Percentiles rank a stretch among this genome's conserved stretches.
phyloP scores from a whole-genome alignment of 2,113 vertebrate species.

The Phodopus roborovskii region DNA sequence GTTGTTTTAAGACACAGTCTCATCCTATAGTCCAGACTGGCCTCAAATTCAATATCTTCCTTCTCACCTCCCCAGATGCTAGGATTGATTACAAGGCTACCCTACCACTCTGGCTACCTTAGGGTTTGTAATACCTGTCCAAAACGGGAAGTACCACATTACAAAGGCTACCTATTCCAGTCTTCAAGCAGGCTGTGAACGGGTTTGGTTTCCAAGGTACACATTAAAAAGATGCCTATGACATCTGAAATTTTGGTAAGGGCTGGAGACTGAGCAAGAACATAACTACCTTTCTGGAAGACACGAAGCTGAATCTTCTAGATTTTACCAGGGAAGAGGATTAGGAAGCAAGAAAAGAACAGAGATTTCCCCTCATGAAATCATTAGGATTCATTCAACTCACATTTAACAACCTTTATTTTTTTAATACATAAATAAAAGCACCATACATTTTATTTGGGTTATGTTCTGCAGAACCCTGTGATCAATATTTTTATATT shows the following conservation, averaged over 20 bases:
- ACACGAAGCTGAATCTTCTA: not conserved
- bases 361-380: not conserved
- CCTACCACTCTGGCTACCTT: not conserved
- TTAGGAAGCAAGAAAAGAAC: not conserved
- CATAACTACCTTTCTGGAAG: not conserved
- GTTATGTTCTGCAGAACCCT: not conserved
- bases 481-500: constrained; percentile 17
- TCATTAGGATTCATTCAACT: constrained; percentile 8
- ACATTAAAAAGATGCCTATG: not conserved
- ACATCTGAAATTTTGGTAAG: not conserved
- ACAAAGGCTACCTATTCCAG: not conserved
- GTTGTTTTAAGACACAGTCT: not conserved
- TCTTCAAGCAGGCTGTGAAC: not conserved
- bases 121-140: not conserved
- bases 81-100: too few species aligned
- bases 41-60: not conserved
- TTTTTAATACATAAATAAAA: not conserved
- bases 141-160: not conserved
- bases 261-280: not conserved
- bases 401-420: not conserved
- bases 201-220: not conserved
- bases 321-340: not conserved
- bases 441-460: not conserved
- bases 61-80: not conserved
- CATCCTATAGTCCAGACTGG: not conserved